Conservation (phyloP, 2,113 vertebrate genomes). For the Tricholaema leucomelas region DNA sequence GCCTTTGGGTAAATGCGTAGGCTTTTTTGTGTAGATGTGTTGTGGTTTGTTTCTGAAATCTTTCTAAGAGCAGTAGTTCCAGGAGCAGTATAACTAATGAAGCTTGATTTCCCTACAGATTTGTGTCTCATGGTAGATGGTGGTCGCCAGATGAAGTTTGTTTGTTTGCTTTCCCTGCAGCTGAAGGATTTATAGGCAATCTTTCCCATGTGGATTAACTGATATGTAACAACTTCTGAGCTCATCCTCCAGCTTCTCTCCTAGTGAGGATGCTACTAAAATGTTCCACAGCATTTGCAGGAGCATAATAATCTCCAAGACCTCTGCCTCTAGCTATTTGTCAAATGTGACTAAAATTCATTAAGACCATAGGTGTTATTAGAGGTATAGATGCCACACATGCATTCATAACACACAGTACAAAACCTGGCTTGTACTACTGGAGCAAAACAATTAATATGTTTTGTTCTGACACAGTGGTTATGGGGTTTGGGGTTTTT, state of each 20-base stretch:
- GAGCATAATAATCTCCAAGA: not conserved
- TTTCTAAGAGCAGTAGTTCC: not conserved
- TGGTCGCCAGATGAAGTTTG: not conserved
- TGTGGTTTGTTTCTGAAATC: not conserved
- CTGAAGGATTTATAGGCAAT: not conserved
- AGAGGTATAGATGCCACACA: not conserved
- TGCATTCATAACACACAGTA: not conserved
- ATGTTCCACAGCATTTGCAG: not conserved
- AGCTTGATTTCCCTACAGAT: not conserved
- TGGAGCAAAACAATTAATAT: not conserved
- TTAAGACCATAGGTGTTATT: not conserved
- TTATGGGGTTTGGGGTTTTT: not conserved
- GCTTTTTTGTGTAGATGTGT: not conserved
- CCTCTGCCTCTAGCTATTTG: not conserved
- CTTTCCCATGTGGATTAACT: not conserved
- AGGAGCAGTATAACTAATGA: not conserved
- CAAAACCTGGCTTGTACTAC: not conserved
- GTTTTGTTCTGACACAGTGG: not conserved
- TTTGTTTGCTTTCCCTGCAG: not conserved
- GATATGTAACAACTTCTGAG: not conserved
- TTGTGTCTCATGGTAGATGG: not conserved
- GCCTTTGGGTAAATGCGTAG: not conserved
- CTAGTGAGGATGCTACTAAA: not conserved
- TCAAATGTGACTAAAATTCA: not conserved
- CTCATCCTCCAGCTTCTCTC: conserved; percentile 9